Evolutionary conservation across 2,797 vertebrate genomes (phyloP).

Genomic region (Catostomus latipinnis): DNA sequence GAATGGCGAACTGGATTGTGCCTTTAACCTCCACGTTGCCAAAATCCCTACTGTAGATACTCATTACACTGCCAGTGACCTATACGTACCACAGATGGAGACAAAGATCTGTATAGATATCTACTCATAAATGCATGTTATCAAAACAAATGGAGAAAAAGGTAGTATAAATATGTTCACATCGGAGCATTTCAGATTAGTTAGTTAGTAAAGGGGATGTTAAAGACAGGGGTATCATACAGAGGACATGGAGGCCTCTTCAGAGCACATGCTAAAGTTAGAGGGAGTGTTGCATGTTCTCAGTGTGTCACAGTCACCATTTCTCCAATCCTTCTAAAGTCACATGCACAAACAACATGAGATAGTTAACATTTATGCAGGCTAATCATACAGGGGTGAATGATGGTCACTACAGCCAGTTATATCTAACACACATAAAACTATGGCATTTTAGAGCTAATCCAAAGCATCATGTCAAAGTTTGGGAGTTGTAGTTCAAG

Average conservation of each 20-base stretch:
- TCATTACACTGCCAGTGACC: constrained; percentile 89
- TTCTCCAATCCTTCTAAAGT: constrained; percentile 85
- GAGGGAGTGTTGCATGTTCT: constrained; percentile 88
- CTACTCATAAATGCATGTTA: not conserved
- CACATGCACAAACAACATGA: constrained; percentile 70
- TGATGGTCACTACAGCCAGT: not conserved
- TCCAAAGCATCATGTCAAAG: not conserved
- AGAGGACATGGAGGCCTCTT: constrained; percentile 90
- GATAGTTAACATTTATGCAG: constrained; percentile 28
- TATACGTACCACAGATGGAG: constrained; percentile 61
- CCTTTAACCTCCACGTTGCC: constrained; percentile 87
- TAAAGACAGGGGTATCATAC: constrained; percentile 82
- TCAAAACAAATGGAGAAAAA: not conserved
- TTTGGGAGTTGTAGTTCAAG: not conserved
- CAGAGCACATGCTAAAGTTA: constrained; percentile 88
- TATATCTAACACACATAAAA: not conserved
- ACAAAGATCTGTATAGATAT: not conserved
- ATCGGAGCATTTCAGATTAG: not conserved
- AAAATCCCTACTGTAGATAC: constrained; percentile 83
- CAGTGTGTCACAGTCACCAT: constrained; percentile 80
- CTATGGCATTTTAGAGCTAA: not conserved
- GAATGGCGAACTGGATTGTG: constrained; percentile 88
- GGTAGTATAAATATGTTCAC: not conserved
- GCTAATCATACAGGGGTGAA: constrained; percentile 30
- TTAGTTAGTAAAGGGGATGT: constrained; percentile 45